Percentiles rank a stretch among this genome's conserved stretches.
These are phyloP conservation scores for Drosophila cognata DNA, from an alignment of 2,888 invertebrate species.

Conservation along the genomic window DNA sequence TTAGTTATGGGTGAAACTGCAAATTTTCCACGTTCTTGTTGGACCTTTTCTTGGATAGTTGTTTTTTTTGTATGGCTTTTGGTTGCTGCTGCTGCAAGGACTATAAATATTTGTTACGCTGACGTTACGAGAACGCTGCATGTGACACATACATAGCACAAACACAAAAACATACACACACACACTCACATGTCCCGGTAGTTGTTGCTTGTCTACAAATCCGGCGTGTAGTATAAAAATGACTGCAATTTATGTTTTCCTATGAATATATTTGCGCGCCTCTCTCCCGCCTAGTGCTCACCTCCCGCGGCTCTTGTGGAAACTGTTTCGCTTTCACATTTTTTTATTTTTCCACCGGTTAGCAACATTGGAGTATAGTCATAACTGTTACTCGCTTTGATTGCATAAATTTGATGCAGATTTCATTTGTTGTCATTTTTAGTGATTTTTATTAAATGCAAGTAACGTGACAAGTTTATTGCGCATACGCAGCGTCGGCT, in stretches of 20 bases:
- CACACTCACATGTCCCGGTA: slow-evolving; percentile 19
- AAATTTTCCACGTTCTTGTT: slow-evolving; percentile 13
- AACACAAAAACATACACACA: background rate
- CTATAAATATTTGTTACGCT: slow-evolving; percentile 82
- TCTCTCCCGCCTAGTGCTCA: background rate
- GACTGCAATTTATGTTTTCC: slow-evolving; percentile 83
- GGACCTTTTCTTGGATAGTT: slow-evolving; percentile 40
- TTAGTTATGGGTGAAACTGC: background rate
- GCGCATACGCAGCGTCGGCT: slow-evolving; percentile 69
- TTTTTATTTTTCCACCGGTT: slow-evolving; percentile 5
- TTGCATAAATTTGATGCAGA: slow-evolving; percentile 79
- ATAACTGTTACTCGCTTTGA: slow-evolving; percentile 69
- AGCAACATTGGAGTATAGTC: background rate
- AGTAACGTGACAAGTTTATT: slow-evolving; percentile 75
- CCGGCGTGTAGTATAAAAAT: slow-evolving; percentile 81
- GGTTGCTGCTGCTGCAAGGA: slow-evolving; percentile 49
- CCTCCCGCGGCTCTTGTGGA: background rate
- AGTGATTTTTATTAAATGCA: slow-evolving; percentile 79
- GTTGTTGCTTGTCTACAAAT: slow-evolving; percentile 70
- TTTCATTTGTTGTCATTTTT: slow-evolving; percentile 74
- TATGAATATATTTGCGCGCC: slow-evolving; percentile 74
- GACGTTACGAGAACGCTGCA: slow-evolving; percentile 57
- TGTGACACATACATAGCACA: slow-evolving; percentile 45
- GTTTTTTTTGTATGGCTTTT: slow-evolving; percentile 20
- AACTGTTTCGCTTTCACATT: slow-evolving; percentile 29